Conservation (phyloP, 1,140 invertebrate species). For the Odontomachus brunneus region DNA sequence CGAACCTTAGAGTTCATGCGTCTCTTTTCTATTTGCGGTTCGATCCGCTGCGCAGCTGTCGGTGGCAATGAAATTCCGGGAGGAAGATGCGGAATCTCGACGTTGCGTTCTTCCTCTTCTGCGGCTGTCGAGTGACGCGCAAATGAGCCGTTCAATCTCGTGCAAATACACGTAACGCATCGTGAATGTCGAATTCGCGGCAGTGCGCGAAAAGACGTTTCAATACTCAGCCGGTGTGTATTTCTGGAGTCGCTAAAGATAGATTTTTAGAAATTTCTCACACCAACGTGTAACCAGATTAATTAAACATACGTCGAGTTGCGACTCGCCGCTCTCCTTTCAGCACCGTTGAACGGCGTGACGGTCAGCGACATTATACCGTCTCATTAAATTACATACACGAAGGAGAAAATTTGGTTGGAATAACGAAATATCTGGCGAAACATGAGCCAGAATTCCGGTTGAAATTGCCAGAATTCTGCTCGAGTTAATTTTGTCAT, state of each 20-base stretch:
- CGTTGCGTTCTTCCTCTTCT: constrained; percentile 23
- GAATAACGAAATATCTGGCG: too few relatives aligned
- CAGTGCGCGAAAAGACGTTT: constrained; percentile 4
- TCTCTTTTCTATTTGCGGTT: neutral
- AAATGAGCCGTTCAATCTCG: constrained; percentile 13
- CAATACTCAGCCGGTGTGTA: constrained; percentile 4
- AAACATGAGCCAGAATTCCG: too few relatives aligned
- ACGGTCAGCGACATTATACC: too few relatives aligned
- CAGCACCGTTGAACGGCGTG: too few relatives aligned
- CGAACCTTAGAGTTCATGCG: neutral
- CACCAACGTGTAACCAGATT: neutral
- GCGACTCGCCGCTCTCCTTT: too few relatives aligned
- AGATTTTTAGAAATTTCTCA: neutral
- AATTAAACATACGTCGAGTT: too few relatives aligned
- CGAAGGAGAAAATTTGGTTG: too few relatives aligned
- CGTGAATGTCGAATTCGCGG: neutral
- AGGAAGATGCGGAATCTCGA: neutral
- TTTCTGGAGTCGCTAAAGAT: constrained; percentile 6
- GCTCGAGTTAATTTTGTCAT: too few relatives aligned
- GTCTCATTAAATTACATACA: too few relatives aligned
- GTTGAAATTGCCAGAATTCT: too few relatives aligned
- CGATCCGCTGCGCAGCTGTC: neutral
- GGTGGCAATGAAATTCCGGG: neutral
- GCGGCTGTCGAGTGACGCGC: neutral
- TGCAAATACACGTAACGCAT: neutral